Evolutionary conservation across 2,888 invertebrate species (phyloP), one percentile per base, ranked within the genome.

Genomic region (Aelia acuminata): DNA sequence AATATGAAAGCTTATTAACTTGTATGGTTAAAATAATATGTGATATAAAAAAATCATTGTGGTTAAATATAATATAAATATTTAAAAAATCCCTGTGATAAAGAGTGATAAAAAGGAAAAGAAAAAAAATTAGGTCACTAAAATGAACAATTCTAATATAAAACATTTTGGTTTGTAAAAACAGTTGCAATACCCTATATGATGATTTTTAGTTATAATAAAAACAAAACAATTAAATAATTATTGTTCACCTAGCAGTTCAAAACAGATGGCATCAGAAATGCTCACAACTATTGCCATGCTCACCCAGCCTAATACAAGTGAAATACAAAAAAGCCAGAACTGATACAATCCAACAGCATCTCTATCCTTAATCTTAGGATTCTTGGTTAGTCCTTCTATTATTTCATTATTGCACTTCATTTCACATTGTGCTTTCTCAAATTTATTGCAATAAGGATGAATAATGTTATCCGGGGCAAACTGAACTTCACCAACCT

Each of bases 191-290:
- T n/a, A n/a, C n/a, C n/a, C n/a, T n/a, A n/a, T n/a, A n/a, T n/a
- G n/a, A n/a, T n/a, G n/a, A n/a, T n/a, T n/a, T n/a, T n/a, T n/a
- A n/a, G n/a, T n/a, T n/a, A n/a, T n/a, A n/a, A n/a, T n/a, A n/a
- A n/a, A n/a, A n/a, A n/a, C n/a, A n/a, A n/a, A n/a, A n/a, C n/a
- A n/a, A n/a, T 18, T 20, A 18, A 70, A 91, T 92, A 4, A 75
- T 20, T 57, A 20, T 50, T 35, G 22, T 80, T 92, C 92, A 95
- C 96, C 97, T 43, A 98, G 93, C 87, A 96, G 93, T 91, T 96
- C 95, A 92, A 98, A 97, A 91, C 97, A 97, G 89, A 98, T 96
- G 0, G 98, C 96, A 93, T 98, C 98, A 2, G 96, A 96, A 88
- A 98, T 94, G 90, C 96, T 97, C 31, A 97, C 96, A 3, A 96